Conservation (phyloP, 2,113 vertebrate genomes). For the Typhlomys cinereus region DNA sequence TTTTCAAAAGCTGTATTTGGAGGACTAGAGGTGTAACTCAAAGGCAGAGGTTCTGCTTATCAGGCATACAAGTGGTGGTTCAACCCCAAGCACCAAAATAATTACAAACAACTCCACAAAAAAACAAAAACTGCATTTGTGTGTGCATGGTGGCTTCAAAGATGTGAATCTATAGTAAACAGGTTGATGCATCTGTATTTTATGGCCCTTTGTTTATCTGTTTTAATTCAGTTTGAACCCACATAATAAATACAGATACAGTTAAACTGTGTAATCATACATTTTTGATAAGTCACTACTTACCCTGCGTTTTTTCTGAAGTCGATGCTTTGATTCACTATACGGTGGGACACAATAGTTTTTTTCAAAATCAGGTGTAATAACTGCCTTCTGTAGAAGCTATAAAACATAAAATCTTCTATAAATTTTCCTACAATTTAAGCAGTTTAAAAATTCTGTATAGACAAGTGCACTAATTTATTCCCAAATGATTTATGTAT, state of each 20-base stretch:
- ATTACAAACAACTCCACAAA: too few species aligned
- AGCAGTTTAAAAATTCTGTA: constrained; percentile 17
- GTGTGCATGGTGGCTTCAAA: not conserved
- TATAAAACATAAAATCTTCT: constrained; percentile 79
- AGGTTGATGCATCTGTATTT: not conserved
- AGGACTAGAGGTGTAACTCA: not conserved
- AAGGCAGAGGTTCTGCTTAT: not conserved
- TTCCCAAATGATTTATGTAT: not conserved
- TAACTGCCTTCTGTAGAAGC: constrained; percentile 93
- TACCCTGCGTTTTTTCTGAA: constrained; percentile 92
- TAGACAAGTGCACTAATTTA: not conserved
- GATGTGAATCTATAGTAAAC: not conserved
- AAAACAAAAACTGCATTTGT: not conserved
- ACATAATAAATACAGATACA: not conserved
- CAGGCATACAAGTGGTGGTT: not conserved
- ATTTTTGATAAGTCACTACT: constrained; percentile 67
- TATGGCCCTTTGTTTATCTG: not conserved
- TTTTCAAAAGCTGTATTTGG: not conserved
- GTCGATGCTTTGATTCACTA: constrained; percentile 87
- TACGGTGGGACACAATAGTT: constrained; percentile 91
- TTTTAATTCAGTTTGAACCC: not conserved
- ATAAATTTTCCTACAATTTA: not conserved
- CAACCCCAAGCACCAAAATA: not conserved
- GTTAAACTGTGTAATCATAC: not conserved
- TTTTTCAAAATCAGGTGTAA: constrained; percentile 96